Percentiles rank a stretch among this genome's conserved stretches.
phyloP scores from a whole-genome alignment of 2,797 vertebrate genomes.

The Scomberomorus guttatus region DNA sequence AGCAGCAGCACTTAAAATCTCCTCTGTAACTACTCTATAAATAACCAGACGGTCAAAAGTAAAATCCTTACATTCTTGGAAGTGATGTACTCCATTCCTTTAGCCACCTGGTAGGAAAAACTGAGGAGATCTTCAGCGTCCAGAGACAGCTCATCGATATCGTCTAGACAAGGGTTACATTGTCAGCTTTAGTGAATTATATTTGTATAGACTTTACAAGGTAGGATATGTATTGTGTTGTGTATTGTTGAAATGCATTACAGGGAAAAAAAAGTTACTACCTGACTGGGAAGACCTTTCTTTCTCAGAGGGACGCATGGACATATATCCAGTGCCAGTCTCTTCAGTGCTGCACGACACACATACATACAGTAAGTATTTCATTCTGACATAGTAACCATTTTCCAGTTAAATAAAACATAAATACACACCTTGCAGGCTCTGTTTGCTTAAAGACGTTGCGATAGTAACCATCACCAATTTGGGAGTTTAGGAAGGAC shows the following conservation, averaged over 20 bases:
- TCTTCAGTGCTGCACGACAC: slow-evolving; percentile 80
- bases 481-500: slow-evolving; percentile 91
- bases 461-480: slow-evolving; percentile 88
- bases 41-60: slow-evolving; percentile 29
- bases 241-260: background rate
- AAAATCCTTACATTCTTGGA: slow-evolving; percentile 91
- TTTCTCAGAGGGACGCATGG: slow-evolving; percentile 92
- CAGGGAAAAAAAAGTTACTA: slow-evolving; percentile 47
- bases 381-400: background rate
- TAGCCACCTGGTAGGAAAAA: slow-evolving; percentile 97
- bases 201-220: background rate
- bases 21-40: slow-evolving; percentile 36
- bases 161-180: slow-evolving; percentile 64
- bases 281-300: slow-evolving; percentile 82
- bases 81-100: slow-evolving; percentile 98
- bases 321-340: slow-evolving; percentile 89
- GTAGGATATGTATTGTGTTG: background rate
- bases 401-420: slow-evolving; percentile 4
- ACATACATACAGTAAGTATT: background rate
- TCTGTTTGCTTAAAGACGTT: slow-evolving; percentile 88
- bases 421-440: slow-evolving; percentile 84
- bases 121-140: slow-evolving; percentile 93
- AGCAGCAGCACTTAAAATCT: slow-evolving; percentile 42
- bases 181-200: slow-evolving; percentile 12
- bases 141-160: slow-evolving; percentile 82